phyloP scores from a whole-genome alignment of 2,888 invertebrate genomes.

The Trissoscelio sp. region DNA sequence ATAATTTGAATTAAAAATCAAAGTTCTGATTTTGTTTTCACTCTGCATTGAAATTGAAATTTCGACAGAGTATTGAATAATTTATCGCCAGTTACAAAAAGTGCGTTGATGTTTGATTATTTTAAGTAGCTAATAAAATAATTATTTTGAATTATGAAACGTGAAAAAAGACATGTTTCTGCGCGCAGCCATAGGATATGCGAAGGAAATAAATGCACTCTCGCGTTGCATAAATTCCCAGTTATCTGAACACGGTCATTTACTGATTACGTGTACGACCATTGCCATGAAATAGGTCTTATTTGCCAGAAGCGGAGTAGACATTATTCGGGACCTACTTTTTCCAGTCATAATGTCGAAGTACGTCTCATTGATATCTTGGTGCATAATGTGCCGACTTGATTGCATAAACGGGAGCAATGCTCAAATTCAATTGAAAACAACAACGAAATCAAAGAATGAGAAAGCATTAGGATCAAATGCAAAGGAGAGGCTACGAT shows the following conservation, averaged over 20 bases:
- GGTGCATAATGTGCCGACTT: slow-evolving; percentile 43
- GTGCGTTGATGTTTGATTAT: slow-evolving; percentile 31
- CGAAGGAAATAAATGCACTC: slow-evolving; percentile 54
- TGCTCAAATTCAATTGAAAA: slow-evolving; percentile 45
- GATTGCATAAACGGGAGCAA: slow-evolving; percentile 56
- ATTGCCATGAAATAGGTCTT: slow-evolving; percentile 59
- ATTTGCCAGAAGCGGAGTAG: slow-evolving; percentile 63
- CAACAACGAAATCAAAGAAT: slow-evolving; percentile 25
- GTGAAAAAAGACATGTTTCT: slow-evolving; percentile 58
- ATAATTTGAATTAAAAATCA: too few relatives aligned
- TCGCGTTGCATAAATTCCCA: slow-evolving; percentile 59
- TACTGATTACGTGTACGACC: slow-evolving; percentile 62
- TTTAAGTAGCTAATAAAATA: slow-evolving; percentile 61
- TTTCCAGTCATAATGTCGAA: slow-evolving; percentile 63
- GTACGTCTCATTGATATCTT: slow-evolving; percentile 61
- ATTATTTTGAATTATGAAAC: slow-evolving; percentile 61
- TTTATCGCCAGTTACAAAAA: slow-evolving; percentile 38
- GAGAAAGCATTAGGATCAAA: slow-evolving; percentile 15
- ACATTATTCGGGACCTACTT: slow-evolving; percentile 64
- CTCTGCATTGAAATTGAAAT: slow-evolving; percentile 19
- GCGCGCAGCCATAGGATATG: slow-evolving; percentile 26
- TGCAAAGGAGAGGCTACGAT: slow-evolving; percentile 7
- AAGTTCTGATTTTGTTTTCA: too few relatives aligned
- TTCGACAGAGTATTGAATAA: slow-evolving; percentile 26
- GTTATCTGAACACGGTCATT: slow-evolving; percentile 66